These are phyloP conservation scores for Ormyrus pomaceus DNA, from an alignment of 2,888 invertebrate genomes.

Conservation along the genomic window DNA sequence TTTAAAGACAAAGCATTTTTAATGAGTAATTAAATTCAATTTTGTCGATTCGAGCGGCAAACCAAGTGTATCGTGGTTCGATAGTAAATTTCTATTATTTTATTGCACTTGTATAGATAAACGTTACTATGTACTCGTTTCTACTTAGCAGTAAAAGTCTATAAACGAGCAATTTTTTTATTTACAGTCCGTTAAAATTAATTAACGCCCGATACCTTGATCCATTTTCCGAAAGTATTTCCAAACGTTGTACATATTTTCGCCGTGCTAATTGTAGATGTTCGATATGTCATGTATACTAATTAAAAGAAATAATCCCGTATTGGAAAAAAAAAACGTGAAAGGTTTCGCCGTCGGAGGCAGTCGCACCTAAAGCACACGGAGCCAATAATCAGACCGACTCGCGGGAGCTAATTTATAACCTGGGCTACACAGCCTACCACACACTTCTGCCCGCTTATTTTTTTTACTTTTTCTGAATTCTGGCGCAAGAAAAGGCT, in stretches of 20 bases:
- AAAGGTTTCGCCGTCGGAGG: background rate
- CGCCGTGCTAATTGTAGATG: slow-evolving; percentile 29
- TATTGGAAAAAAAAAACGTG: slow-evolving; percentile 3
- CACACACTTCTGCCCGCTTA: background rate
- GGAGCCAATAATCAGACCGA: slow-evolving; percentile 24
- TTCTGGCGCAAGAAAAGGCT: slow-evolving; percentile 2
- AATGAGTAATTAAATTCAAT: too few relatives aligned
- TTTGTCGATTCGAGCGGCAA: too few relatives aligned
- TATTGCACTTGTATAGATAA: too few relatives aligned
- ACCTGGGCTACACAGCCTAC: background rate
- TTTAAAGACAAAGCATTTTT: too few relatives aligned
- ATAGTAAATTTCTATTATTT: too few relatives aligned
- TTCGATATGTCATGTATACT: slow-evolving; percentile 44
- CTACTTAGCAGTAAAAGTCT: too few relatives aligned
- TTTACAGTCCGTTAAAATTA: too few relatives aligned
- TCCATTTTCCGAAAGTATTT: too few relatives aligned
- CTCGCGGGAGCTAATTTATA: background rate
- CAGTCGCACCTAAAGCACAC: background rate
- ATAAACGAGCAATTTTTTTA: too few relatives aligned
- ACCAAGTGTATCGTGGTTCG: too few relatives aligned
- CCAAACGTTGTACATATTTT: slow-evolving; percentile 1
- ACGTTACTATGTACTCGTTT: too few relatives aligned
- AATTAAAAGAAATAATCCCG: slow-evolving; percentile 39
- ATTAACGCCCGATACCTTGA: too few relatives aligned
- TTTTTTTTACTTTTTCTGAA: background rate